Percentiles rank a stretch among this genome's conserved stretches.
Evolutionary conservation across 2,797 vertebrate species (phyloP).

Genomic region (Percopsis omiscomaycus): DNA sequence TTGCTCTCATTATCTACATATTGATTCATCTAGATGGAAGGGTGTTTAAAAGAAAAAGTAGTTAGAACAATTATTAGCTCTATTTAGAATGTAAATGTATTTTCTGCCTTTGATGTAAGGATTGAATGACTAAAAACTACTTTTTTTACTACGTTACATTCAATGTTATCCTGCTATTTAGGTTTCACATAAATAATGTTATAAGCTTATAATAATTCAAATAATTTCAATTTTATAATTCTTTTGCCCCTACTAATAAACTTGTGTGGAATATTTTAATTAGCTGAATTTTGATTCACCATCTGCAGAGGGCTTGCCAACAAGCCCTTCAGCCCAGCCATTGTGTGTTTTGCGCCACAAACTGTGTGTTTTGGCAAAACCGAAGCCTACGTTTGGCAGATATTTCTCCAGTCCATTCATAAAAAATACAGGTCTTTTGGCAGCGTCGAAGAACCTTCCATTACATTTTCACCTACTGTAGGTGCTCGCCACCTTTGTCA

Average conservation of each 20-base stretch:
- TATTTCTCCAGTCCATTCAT: slow-evolving; percentile 70
- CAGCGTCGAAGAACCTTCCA: slow-evolving; percentile 60
- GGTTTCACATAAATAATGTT: no score
- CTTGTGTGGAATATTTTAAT: slow-evolving; percentile 1
- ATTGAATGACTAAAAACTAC: not conserved
- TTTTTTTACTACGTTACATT: not conserved
- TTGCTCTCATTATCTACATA: slow-evolving; percentile 79
- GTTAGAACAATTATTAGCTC: slow-evolving; percentile 73
- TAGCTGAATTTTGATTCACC: slow-evolving; percentile 23
- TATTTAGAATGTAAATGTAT: slow-evolving; percentile 62
- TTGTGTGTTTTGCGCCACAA: slow-evolving; percentile 48
- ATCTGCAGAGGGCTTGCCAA: slow-evolving; percentile 15
- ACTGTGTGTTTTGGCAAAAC: slow-evolving; percentile 70
- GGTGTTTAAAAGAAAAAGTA: slow-evolving; percentile 63
- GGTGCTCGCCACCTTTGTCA: slow-evolving; percentile 68
- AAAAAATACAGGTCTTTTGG: slow-evolving; percentile 69
- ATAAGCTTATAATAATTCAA: not conserved
- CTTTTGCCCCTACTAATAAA: not conserved
- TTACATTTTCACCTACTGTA: slow-evolving; percentile 78
- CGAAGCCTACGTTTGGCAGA: slow-evolving; percentile 64
- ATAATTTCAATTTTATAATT: not conserved
- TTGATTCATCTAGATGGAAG: slow-evolving; percentile 72
- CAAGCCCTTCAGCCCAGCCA: slow-evolving; percentile 36
- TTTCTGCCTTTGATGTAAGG: slow-evolving; percentile 10
- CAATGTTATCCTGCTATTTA: no score